phyloP scores from a whole-genome alignment of 2,888 invertebrate genomes.

The Aphelenchoides bicaudatus region DNA sequence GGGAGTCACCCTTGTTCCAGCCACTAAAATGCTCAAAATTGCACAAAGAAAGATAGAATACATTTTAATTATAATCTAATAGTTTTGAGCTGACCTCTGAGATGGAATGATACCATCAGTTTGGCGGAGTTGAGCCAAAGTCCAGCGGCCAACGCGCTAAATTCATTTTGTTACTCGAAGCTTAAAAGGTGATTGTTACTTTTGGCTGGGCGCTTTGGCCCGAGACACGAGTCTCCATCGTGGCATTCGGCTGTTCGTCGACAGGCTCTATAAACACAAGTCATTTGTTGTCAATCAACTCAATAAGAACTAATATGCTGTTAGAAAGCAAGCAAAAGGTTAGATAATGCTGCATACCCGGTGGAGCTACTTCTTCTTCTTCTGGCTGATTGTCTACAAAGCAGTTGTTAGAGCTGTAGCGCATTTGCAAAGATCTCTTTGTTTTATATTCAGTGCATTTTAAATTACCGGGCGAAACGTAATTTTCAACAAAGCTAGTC shows the following conservation, averaged over 20 bases:
- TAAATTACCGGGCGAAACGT: no score
- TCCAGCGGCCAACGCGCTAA: slow-evolving; percentile 57
- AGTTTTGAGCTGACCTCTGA: no score
- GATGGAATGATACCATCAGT: slow-evolving; percentile 61
- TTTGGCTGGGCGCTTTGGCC: slow-evolving; percentile 42
- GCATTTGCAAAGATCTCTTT: neutral
- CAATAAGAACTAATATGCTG: neutral
- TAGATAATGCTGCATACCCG: neutral
- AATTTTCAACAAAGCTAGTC: slow-evolving; percentile 7
- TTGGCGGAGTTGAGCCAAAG: slow-evolving; percentile 59
- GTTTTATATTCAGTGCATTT: no score
- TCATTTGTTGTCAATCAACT: no score
- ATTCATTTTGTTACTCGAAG: slow-evolving; percentile 28
- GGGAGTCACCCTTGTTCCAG: slow-evolving; percentile 62
- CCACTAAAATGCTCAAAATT: no score
- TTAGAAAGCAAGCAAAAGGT: neutral
- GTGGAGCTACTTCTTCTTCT: slow-evolving; percentile 2
- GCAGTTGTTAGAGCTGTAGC: neutral
- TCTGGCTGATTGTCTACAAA: slow-evolving; percentile 6
- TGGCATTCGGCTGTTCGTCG: slow-evolving; percentile 58
- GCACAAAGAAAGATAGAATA: no score
- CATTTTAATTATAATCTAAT: no score
- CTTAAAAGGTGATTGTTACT: slow-evolving; percentile 20
- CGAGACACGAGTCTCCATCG: slow-evolving; percentile 60
- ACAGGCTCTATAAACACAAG: slow-evolving; percentile 20